Evolutionary conservation across 2,113 vertebrate species (phyloP).

Genomic region (Cyprinus carpio): DNA sequence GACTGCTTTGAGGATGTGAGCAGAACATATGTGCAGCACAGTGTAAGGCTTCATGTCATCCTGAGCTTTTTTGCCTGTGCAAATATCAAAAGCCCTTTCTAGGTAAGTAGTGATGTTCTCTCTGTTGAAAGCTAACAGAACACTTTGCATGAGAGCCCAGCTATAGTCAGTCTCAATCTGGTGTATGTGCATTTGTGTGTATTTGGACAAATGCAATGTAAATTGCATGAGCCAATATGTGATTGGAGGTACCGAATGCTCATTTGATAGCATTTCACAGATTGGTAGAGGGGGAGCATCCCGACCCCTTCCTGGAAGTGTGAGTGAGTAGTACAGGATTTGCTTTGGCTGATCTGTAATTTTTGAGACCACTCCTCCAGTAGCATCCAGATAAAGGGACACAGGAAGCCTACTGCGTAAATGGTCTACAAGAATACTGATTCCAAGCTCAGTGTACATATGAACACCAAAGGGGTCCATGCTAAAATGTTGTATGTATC

Average conservation of each 20-base stretch:
- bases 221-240: slow-evolving; percentile 54
- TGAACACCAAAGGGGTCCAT: background rate
- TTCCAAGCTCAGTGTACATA: background rate
- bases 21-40: slow-evolving; percentile 43
- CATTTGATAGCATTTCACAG: slow-evolving; percentile 46
- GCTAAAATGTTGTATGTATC: background rate
- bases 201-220: slow-evolving; percentile 7
- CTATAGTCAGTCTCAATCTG: slow-evolving; percentile 48
- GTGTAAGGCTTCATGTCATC: slow-evolving; percentile 29
- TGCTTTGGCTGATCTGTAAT: background rate
- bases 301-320: slow-evolving; percentile 23
- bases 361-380: background rate
- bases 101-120: slow-evolving; percentile 29
- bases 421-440: background rate
- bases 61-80: slow-evolving; percentile 24
- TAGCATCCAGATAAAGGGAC: background rate
- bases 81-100: slow-evolving; percentile 43
- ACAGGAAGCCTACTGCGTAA: background rate
- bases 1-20: slow-evolving; percentile 45
- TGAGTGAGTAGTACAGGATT: background rate
- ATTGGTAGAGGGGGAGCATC: slow-evolving; percentile 40
- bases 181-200: background rate
- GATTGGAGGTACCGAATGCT: slow-evolving; percentile 40
- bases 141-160: slow-evolving; percentile 34
- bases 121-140: slow-evolving; percentile 35